These are phyloP conservation scores for Cacatua alba DNA, from an alignment of 2,113 vertebrate species.

Conservation along the genomic window DNA sequence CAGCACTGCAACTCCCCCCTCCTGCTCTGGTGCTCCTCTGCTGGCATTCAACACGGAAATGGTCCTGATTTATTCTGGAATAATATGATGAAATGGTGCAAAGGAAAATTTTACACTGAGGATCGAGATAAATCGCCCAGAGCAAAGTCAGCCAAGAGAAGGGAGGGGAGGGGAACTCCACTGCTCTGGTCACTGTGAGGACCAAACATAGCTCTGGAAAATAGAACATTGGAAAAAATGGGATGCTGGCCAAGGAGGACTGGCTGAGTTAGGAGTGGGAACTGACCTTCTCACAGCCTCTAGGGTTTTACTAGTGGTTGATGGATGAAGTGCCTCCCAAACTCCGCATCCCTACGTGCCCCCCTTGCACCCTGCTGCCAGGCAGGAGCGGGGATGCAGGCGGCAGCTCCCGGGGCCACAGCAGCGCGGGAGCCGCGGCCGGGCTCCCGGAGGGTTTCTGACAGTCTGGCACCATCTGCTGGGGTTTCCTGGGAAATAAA, in stretches of 20 bases:
- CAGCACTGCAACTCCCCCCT: background rate
- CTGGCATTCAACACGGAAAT: conserved; percentile 37
- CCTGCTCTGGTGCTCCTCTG: background rate
- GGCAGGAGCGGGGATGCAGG: background rate
- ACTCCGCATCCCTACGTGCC: accelerated
- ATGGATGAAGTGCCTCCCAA: background rate
- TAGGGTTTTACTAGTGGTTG: background rate
- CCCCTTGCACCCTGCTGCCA: background rate
- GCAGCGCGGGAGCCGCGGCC: background rate
- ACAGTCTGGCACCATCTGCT: conserved; percentile 68
- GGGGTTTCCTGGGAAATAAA: conserved; percentile 23
- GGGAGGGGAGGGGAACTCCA: background rate
- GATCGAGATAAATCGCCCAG: background rate
- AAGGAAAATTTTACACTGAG: conserved; percentile 46
- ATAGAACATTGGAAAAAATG: background rate
- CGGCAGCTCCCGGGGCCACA: background rate
- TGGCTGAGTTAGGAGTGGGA: background rate
- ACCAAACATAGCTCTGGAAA: background rate
- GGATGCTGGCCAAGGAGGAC: background rate
- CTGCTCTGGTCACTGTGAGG: background rate
- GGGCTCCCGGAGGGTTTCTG: conserved; percentile 50
- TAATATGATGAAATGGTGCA: conserved; percentile 48
- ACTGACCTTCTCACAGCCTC: background rate
- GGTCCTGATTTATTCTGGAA: conserved; percentile 42
- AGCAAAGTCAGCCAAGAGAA: background rate